Evolutionary conservation across 2,888 invertebrate genomes (phyloP), one percentile per base, ranked within the genome.

Genomic region (Furcula furcula): DNA sequence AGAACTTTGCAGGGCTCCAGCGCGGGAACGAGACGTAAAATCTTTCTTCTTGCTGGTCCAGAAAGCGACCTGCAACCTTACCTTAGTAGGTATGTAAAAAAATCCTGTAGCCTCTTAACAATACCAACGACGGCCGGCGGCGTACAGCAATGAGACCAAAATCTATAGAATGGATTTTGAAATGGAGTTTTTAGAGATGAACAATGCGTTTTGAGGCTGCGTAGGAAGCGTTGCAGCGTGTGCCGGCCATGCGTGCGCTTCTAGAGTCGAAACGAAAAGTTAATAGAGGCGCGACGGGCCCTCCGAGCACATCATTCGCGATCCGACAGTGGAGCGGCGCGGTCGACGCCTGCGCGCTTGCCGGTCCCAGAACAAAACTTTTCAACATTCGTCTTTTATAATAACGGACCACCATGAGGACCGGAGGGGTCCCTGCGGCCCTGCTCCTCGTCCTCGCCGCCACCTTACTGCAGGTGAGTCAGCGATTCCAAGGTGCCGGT

Each of bases 1-100:
- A 55, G 83, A 84, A 83, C 85, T 80, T 74, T 73, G 72, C 65
- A 74, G 74, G 73, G 63, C 71, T 71, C 58, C 61, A 36, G 45
- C 49, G 63, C 46, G 55, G 46, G 61, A 58, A 41, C 38, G 54
- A 55, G 53, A 54, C 47, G 36, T 46, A 46, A 29, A 33, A 46
- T 46, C 33, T 40, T 41, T 52, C 45, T 42, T 29, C 15, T 31
- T 28, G 27, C 21, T 26, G 32, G 40, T 42, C 23, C 27, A 46
- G 36, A 50, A 43, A 28, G 28, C 39, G 40, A 46, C 22, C 22
- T 23, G 28, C 30, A 29, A 23, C 15, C 18, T 34, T 13, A 39
- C 38, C 31, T 55, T 47, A 43, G 48, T n/a, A n/a, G n/a, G n/a
- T 46, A 46, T 46, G 36, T 26, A 23, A 25, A 23, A 21, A 27